These are phyloP conservation scores for Goniozus legneri DNA, from an alignment of 1,140 invertebrate species.

Conservation along the genomic window DNA sequence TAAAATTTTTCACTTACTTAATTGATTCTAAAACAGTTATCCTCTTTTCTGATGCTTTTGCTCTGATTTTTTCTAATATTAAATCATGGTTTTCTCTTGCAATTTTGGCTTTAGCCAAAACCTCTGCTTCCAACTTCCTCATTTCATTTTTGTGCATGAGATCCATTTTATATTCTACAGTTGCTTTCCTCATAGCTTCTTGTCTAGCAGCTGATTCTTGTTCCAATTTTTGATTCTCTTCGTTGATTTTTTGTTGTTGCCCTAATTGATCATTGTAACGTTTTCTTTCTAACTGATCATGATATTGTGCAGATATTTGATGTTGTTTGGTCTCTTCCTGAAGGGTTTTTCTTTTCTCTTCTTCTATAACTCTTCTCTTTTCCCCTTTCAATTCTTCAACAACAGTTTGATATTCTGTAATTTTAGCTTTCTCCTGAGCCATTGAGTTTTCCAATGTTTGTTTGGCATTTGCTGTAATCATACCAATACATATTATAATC, in stretches of 20 bases:
- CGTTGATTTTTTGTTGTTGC: constrained; percentile 89
- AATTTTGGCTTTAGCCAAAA: constrained; percentile 81
- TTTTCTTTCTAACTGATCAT: constrained; percentile 94
- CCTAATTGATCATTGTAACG: constrained; percentile 93
- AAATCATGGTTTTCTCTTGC: constrained; percentile 97
- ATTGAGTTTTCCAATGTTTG: constrained; percentile 93
- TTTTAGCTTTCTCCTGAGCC: constrained; percentile 84
- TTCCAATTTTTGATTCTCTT: constrained; percentile 90
- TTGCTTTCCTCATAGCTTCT: constrained; percentile 89
- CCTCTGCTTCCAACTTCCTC: constrained; percentile 88
- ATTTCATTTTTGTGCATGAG: constrained; percentile 89
- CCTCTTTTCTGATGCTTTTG: constrained; percentile 88
- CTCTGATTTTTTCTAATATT: constrained; percentile 85
- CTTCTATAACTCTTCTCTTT: constrained; percentile 79
- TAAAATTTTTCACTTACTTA: constrained; percentile 66
- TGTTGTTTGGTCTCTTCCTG: constrained; percentile 95
- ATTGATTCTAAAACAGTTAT: constrained; percentile 94
- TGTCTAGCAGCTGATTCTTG: constrained; percentile 98
- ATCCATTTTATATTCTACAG: constrained; percentile 95
- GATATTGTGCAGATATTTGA: constrained; percentile 91
- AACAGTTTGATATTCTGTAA: constrained; percentile 82
- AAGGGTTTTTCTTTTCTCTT: constrained; percentile 89
- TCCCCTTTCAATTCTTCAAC: constrained; percentile 91
- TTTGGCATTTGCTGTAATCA: constrained; percentile 74
- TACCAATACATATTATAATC: no score